Percentiles rank a stretch among this genome's conserved stretches.
Conservation (phyloP, 2,797 vertebrate genomes). For the Mionectes olivaceus region DNA sequence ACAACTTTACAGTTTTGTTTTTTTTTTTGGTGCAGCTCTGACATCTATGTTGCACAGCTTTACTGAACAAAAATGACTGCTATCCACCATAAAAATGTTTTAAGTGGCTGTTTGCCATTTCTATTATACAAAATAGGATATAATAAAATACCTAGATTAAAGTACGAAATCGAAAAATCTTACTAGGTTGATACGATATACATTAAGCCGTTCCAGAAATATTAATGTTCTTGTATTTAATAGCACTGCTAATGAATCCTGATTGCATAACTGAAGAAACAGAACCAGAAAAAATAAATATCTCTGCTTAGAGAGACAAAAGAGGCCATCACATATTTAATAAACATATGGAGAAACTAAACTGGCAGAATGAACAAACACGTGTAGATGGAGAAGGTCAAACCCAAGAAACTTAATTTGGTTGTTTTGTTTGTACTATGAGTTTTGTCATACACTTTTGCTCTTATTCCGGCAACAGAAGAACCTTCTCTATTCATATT, state of each 20-base stretch:
- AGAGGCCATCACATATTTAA: not conserved
- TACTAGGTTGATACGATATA: not conserved
- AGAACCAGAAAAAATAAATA: not conserved
- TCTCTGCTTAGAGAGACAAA: not conserved
- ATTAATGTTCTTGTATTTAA: not conserved
- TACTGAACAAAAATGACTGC: not conserved
- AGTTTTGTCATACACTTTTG: not conserved
- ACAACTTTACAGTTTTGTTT: not conserved
- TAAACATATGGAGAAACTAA: not conserved
- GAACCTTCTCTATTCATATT: not conserved
- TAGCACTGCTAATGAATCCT: not conserved
- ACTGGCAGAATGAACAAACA: not conserved
- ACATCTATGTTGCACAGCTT: not conserved
- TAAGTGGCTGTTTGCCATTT: not conserved
- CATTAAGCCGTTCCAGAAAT: not conserved
- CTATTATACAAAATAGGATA: not conserved
- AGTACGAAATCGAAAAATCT: not conserved
- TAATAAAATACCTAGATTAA: not conserved
- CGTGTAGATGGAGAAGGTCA: not conserved
- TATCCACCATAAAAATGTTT: not conserved
- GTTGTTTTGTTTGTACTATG: rapidly evolving
- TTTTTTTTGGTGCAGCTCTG: not conserved
- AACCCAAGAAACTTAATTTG: not conserved
- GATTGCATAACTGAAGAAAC: not conserved
- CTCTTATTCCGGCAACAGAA: not conserved